Evolutionary conservation across 2,888 invertebrate species (phyloP).

Genomic region (Herminia tarsipennalis): DNA sequence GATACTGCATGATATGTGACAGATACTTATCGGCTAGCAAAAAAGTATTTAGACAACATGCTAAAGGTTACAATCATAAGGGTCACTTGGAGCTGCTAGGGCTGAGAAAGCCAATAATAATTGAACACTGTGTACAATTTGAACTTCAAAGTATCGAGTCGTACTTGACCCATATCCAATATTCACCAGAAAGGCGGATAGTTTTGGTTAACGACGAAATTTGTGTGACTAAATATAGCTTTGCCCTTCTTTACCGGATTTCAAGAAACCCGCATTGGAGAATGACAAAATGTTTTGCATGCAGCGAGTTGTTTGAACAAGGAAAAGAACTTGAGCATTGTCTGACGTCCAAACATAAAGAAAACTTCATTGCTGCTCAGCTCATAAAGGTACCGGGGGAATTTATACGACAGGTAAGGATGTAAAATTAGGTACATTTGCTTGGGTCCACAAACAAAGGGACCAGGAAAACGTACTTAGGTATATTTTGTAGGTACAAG

Average conservation of each 20-base stretch:
- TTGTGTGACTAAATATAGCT: constrained; percentile 43
- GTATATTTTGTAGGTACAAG: too few species aligned
- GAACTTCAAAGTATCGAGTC: neutral
- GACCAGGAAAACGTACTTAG: too few species aligned
- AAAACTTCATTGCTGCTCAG: constrained; percentile 45
- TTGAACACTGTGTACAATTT: constrained; percentile 1
- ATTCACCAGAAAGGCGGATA: constrained; percentile 18
- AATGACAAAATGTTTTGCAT: constrained; percentile 57
- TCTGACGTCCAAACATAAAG: constrained; percentile 46
- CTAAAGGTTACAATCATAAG: constrained; percentile 52
- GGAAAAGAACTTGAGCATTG: constrained; percentile 51
- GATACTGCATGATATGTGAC: constrained; percentile 61
- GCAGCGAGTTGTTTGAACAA: constrained; percentile 44
- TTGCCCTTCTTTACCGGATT: constrained; percentile 45
- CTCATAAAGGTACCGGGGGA: constrained; percentile 42
- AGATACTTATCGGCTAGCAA: constrained; percentile 51
- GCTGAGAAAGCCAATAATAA: constrained; percentile 32
- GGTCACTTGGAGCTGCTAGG: constrained; percentile 57
- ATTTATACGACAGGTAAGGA: constrained; percentile 63
- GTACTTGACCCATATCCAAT: constrained; percentile 7
- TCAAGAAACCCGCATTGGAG: constrained; percentile 36
- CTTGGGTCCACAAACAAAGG: too few species aligned
- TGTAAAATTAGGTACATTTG: too few species aligned
- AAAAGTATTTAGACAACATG: constrained; percentile 53
- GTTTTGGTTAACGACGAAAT: constrained; percentile 47